These are phyloP conservation scores for honey bee (Apis mellifera) DNA, from an alignment of 1,140 invertebrate genomes.

Conservation along the genomic window Amel_HAv3.1 CM009931.2:24572501-24573000, in stretches of 20 bases:
- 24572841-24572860: neutral
- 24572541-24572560: constrained; percentile 31
- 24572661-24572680: neutral
- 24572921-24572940: neutral
- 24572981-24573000: neutral
- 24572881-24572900: neutral
- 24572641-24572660: neutral
- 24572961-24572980: neutral
- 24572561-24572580: constrained; percentile 46
- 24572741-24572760: constrained; percentile 35
- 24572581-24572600: constrained; percentile 58
- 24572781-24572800: neutral
- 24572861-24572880: neutral
- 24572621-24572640: too few species aligned
- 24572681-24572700: neutral
- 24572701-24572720: neutral
- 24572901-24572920: too few species aligned
- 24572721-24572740: neutral
- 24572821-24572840: neutral
- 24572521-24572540: constrained; percentile 20
- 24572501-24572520: neutral
- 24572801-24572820: constrained; percentile 14
- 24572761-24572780: constrained; percentile 29
- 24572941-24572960: neutral
- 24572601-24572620: neutral